Evolutionary conservation across 2,797 vertebrate genomes (phyloP), one percentile per base, ranked within the genome.

Genomic region (Botia kubotai): DNA sequence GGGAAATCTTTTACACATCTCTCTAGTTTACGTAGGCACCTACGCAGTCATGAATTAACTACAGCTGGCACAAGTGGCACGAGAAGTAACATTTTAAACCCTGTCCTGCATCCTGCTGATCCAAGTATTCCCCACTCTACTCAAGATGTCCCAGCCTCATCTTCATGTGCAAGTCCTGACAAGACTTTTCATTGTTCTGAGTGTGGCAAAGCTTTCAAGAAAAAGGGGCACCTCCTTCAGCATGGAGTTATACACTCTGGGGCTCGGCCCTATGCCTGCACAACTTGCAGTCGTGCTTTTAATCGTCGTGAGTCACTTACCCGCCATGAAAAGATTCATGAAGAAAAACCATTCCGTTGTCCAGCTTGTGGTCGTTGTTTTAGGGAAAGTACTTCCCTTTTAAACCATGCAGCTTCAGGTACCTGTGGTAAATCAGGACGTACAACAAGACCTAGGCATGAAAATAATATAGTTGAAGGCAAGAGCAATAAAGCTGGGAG

Each of bases 241-340:
- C 97, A 98, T 87, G 96, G 97, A 88, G 93, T 97, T 71, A 94
- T 97, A 85, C 97, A 98, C 89, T 97, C 96, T 0, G 95, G 96
- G 3, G 95, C 96, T 78, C 91, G 97, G 79, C 97, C 97, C 0
- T 97, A 96, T 52, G 95, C 95, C 86, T 98, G 97, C 87, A 94
- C 93, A 71, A 95, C 95, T 81, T 98, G 97, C 43, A 96, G 96
- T 82, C 96, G 96, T 84, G 94, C 96, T 84, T 98, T 98, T 92
- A 98, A 97, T 91, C 96, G 97, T 80, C 95, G 96, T 81, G 97
- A 97, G 90, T 97, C 97, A 87, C 94, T 98, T 88, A 97, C 97
- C 84, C 95, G 97, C 55, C 97, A 98, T 82, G 96, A 97, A 76
- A 97, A 97, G 88, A 97, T 97, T 91, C 97, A 98, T 88, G 96